phyloP scores from a whole-genome alignment of 2,888 invertebrate species.

The Leptinotarsa peninsularis region DNA sequence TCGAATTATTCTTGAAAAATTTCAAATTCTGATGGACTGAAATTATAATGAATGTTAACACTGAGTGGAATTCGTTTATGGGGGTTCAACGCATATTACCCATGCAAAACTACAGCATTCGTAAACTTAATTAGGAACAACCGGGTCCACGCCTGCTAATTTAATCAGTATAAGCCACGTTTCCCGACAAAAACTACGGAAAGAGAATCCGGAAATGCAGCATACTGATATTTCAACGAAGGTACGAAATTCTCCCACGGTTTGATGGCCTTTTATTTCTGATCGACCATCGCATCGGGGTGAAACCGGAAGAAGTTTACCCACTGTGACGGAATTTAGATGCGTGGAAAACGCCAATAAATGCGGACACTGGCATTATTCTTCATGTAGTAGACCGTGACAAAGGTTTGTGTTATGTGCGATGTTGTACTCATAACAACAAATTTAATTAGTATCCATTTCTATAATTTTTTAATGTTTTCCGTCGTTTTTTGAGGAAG shows the following conservation, averaged over 20 bases:
- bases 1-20: too few relatives aligned
- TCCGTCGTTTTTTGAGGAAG: too few relatives aligned
- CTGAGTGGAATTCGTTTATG: not conserved
- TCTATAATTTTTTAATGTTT: too few relatives aligned
- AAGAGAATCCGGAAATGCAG: conserved; percentile 12
- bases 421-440: too few relatives aligned
- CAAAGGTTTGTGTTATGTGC: not conserved
- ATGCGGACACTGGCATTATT: not conserved
- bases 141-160: not conserved
- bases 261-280: conserved; percentile 1
- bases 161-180: conserved; percentile 4
- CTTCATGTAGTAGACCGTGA: not conserved
- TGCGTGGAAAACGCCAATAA: conserved; percentile 10
- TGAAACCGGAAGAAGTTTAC: conserved; percentile 19
- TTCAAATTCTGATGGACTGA: too few relatives aligned
- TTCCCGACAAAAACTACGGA: conserved; percentile 13
- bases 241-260: conserved; percentile 20
- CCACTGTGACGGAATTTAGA: conserved; percentile 21
- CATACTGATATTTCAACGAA: conserved; percentile 10
- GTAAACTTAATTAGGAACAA: not conserved
- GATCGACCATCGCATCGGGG: conserved; percentile 10
- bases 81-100: not conserved
- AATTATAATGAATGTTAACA: not conserved
- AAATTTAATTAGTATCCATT: too few relatives aligned
- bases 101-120: not conserved